These are phyloP conservation scores for Drosophila novamexicana DNA, from an alignment of 1,140 invertebrate species.

Conservation along the genomic window DNA sequence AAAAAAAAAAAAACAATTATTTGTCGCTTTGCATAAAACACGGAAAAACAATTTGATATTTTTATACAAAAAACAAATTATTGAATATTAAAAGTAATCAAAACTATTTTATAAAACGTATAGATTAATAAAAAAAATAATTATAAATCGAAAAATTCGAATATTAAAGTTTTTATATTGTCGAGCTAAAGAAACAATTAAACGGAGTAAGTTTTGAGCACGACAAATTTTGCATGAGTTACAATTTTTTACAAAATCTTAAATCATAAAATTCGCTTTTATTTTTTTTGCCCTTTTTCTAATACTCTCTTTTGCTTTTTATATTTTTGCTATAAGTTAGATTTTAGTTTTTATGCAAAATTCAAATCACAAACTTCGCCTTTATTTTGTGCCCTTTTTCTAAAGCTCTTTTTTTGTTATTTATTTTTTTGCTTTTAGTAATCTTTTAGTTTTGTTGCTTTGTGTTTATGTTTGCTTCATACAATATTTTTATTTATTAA, in stretches of 20 bases:
- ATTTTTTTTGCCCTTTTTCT: too few relatives aligned
- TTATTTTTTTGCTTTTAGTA: neutral
- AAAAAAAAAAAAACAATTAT: slow-evolving; percentile 9
- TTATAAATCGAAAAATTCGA: slow-evolving; percentile 30
- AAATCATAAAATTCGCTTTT: too few relatives aligned
- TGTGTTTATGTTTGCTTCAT: neutral
- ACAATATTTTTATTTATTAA: neutral
- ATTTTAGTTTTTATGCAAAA: too few relatives aligned
- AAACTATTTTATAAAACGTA: slow-evolving; percentile 67
- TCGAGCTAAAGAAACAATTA: neutral
- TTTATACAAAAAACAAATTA: slow-evolving; percentile 59
- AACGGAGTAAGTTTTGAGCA: slow-evolving; percentile 56
- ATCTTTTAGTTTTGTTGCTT: neutral
- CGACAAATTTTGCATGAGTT: slow-evolving; percentile 24
- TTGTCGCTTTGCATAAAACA: slow-evolving; percentile 57
- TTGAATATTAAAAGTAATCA: slow-evolving; percentile 24
- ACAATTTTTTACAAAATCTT: neutral
- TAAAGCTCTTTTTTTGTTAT: neutral
- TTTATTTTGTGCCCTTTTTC: too few relatives aligned
- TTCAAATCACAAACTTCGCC: too few relatives aligned
- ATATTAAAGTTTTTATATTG: slow-evolving; percentile 29
- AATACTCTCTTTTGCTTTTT: too few relatives aligned
- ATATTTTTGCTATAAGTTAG: too few relatives aligned
- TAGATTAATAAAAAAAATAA: slow-evolving; percentile 65
- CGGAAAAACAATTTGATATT: slow-evolving; percentile 69